Evolutionary conservation across 2,113 vertebrate genomes (phyloP), one percentile per base, ranked within the genome.

Genomic region (Xiphophorus couchianus): DNA sequence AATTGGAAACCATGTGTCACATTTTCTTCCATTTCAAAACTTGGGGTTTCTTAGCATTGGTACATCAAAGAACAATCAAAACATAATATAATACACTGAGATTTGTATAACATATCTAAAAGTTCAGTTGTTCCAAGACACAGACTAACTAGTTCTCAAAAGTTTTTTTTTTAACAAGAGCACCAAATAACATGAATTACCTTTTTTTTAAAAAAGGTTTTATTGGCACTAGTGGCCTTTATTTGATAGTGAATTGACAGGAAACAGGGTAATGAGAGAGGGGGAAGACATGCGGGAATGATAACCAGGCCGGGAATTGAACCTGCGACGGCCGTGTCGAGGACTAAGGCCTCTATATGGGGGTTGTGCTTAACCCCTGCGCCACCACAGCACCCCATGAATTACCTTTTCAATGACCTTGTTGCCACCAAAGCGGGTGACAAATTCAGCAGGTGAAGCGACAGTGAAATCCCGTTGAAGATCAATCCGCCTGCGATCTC

Each of bases 381-480:
- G 28, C 28, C 28, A 28, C 28, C 28, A 28, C 28, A 28, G 28
- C 28, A 28, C 28, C 28, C 28, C 71, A 74, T 64, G 22, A 3
- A 12, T 54, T 39, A 98, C 98, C 95, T 99, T 99, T 84, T 99
- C 97, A 78, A 99, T 99, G 58, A 99, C 97, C 92, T 97, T 99
- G 95, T 96, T 99, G 62, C 98, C 98, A 68, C 98, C 97, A 69
- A 99, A 99, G 19, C 98, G 96, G 63, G 97, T 99, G 77, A 99
- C 98, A 78, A 99, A 99, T 70, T 99, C 98, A 62, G 98, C 98
- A 5, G 98, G 98, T 9, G 98, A 99, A 14, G 98, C 98, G 64
- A 99, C 98, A 0, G 98, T 99, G 91, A 99, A 99, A 92, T 99
- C 98, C 54, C 98, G 91, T 84, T 99, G 98, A 35, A 97, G 94